Base-by-base conservation (phyloP, 2,113 vertebrate species). In the Tragelaphus buxtoni region DNA sequence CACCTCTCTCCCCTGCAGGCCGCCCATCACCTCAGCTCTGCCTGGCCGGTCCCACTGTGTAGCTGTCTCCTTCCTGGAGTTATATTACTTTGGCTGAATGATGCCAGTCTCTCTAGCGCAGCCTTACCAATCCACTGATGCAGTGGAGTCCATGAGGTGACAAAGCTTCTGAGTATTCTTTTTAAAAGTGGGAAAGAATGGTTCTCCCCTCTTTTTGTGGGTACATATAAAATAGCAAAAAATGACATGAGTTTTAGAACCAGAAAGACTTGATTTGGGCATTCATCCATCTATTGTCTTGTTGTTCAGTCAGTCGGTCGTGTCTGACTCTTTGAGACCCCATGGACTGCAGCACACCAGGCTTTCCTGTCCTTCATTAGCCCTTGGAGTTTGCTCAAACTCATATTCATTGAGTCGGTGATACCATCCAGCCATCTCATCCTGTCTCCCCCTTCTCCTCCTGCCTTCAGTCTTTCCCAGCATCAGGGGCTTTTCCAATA, bases 91-190 rank as follows among this genome's bases (percentile, higher is more conserved):
- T 53, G 22, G 0, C 30, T 32, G 1, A 7, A 24, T 26, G 11
- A 14, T 51, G 11, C 26, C 90, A 42, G 5, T n/a, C 24, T 28
- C 28, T 60, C 16, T 56, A n/a, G 4, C 0, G 0, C 6, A 60
- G 42, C 7, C 1, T 42, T n/a, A 47, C 32, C 17, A 5, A 16
- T n/a, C 5, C 28, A 13, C 1, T 10, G 26, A 16, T n/a, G 26
- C 35, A 45, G 24, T 8, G 7, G 45, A 63, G 9, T 39, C 39
- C 49, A 11, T 1, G 1, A 53, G 10, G 5, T 60, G 60, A 49
- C 42, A 28, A 49, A 65, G 35, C 32, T 51, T 6, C 30, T n/a
- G 14, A 18, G 6, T 26, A 8, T 86, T 79, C 16, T 49, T 55
- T 96, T 82, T 58, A 5, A 97, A 80, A 51, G 12, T 60, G 30